Percentiles rank a stretch among this genome's conserved stretches.
These are phyloP conservation scores for Porphyrio hochstetteri DNA, from an alignment of 2,113 vertebrate species.

Conservation along the genomic window DNA sequence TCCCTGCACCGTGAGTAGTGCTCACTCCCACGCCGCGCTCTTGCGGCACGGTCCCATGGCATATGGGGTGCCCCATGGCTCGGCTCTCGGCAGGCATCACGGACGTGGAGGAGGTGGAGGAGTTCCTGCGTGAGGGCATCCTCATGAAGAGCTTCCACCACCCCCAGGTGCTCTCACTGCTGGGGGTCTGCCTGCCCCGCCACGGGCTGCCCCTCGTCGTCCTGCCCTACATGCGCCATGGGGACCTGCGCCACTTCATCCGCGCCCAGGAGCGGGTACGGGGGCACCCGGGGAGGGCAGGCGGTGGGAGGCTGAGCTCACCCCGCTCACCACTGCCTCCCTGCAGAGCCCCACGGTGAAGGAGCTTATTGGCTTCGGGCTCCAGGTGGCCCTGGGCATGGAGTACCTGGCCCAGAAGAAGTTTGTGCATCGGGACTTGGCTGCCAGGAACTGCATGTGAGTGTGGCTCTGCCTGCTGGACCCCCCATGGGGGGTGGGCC, in stretches of 20 bases:
- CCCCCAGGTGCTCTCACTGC: slow-evolving; percentile 88
- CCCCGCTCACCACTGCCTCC: not conserved
- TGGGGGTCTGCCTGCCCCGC: slow-evolving; percentile 87
- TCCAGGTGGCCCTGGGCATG: slow-evolving; percentile 95
- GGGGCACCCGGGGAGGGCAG: rapidly evolving
- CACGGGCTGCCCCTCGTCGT: slow-evolving; percentile 90
- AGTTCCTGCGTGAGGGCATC: slow-evolving; percentile 93
- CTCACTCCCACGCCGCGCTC: rapidly evolving
- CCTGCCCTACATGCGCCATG: slow-evolving; percentile 94
- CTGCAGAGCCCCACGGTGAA: slow-evolving; percentile 92
- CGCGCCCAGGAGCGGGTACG: slow-evolving; percentile 87
- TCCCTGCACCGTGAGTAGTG: slow-evolving; percentile 87
- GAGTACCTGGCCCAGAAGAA: slow-evolving; percentile 94
- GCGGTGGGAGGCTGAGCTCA: rapidly evolving
- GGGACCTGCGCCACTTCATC: slow-evolving; percentile 93
- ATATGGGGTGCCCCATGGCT: rapidly evolving
- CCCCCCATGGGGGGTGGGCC: rapidly evolving
- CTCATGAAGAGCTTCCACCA: slow-evolving; percentile 96
- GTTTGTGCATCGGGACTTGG: slow-evolving; percentile 96
- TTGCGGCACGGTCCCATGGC: rapidly evolving
- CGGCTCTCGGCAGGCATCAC: slow-evolving; percentile 83
- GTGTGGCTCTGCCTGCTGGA: not conserved
- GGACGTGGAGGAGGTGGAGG: slow-evolving; percentile 92
- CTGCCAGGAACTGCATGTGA: slow-evolving; percentile 98
- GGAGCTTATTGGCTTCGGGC: slow-evolving; percentile 92